phyloP scores from a whole-genome alignment of 1,140 invertebrate species.

The Lepidotrigona ventralis region DNA sequence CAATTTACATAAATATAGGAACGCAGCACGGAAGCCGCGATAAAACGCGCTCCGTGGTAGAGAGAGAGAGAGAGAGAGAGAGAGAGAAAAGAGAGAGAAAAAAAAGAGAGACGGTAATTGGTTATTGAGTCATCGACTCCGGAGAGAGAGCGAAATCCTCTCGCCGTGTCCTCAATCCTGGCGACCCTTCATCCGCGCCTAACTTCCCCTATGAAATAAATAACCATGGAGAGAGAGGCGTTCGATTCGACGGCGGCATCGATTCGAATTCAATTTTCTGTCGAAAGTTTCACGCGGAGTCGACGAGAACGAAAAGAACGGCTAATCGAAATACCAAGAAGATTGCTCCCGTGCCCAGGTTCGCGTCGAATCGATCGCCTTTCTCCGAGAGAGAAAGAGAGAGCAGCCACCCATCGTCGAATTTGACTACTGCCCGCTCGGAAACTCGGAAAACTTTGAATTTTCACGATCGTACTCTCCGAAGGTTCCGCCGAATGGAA shows the following conservation, averaged over 20 bases:
- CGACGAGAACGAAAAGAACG: constrained; percentile 23
- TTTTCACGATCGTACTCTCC: background rate
- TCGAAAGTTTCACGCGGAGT: constrained; percentile 38
- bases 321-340: constrained; percentile 50
- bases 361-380: background rate
- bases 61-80: no score
- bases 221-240: constrained; percentile 47
- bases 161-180: background rate
- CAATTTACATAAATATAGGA: constrained; percentile 74
- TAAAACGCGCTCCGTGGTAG: constrained; percentile 35
- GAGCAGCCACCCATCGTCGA: background rate
- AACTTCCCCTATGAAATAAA: constrained; percentile 51
- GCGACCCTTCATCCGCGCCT: constrained; percentile 3
- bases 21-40: constrained; percentile 36
- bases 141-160: constrained; percentile 38
- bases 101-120: constrained; percentile 65
- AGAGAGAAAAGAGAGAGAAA: no score
- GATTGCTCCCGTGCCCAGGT: background rate
- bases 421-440: constrained; percentile 5
- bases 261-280: constrained; percentile 63
- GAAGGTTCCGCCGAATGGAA: no score
- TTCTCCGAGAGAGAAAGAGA: no score
- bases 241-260: constrained; percentile 42
- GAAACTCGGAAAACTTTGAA: background rate
- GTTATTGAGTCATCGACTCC: constrained; percentile 68